phyloP scores from a whole-genome alignment of 2,113 vertebrate species.

The Anolis sagrei region DNA sequence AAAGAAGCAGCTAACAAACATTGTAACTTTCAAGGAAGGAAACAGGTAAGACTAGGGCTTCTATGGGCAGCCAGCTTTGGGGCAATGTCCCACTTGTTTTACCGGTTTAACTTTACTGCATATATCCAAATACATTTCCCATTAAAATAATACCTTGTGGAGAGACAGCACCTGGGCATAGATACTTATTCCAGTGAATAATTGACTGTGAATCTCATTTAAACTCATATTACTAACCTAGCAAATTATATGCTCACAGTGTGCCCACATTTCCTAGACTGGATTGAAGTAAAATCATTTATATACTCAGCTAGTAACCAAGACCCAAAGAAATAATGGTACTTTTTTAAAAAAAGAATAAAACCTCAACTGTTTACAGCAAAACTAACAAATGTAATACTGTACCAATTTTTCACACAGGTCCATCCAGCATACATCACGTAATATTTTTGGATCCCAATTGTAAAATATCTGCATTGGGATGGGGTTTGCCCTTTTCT shows the following conservation, averaged over 20 bases:
- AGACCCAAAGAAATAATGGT: neutral
- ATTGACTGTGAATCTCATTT: neutral
- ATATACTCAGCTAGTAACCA: neutral
- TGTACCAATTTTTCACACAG: neutral
- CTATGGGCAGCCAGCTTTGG: neutral
- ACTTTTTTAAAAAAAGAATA: neutral
- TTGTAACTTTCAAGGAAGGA: too few relatives aligned
- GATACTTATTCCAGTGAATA: neutral
- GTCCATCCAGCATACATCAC: neutral
- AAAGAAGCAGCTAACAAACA: neutral
- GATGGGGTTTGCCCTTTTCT: neutral
- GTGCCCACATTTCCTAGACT: neutral
- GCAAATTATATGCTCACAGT: neutral
- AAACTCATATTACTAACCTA: neutral
- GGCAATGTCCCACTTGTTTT: neutral
- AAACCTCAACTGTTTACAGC: neutral
- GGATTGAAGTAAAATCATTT: neutral
- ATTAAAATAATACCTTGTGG: neutral
- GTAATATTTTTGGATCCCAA: neutral
- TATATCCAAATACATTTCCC: neutral
- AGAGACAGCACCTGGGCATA: neutral
- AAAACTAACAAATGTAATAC: neutral
- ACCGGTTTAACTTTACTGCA: too few relatives aligned
- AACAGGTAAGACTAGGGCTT: neutral
- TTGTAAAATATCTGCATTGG: neutral